Conservation (phyloP, 2,888 invertebrate species). For the Dicyrtoma fusca region DNA sequence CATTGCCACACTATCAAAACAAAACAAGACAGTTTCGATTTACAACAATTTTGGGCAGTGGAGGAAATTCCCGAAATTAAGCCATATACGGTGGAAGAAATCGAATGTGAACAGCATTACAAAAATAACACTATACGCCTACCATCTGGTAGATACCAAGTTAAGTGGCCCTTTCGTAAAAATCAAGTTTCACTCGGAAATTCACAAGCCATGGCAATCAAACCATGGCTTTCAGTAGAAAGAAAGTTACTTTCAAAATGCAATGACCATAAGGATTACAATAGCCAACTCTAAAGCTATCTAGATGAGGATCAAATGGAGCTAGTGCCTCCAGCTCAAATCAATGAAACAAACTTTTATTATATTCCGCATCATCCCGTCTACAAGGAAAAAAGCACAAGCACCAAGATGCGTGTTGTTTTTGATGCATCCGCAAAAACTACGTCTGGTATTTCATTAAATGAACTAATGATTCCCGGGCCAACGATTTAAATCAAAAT, state of each 20-base stretch:
- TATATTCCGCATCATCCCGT: constrained; percentile 58
- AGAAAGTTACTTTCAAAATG: not conserved
- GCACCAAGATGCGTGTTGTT: constrained; percentile 58
- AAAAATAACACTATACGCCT: not conserved
- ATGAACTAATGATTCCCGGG: constrained; percentile 56
- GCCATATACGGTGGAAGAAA: not conserved
- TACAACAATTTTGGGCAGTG: not conserved
- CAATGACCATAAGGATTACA: not conserved
- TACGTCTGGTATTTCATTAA: constrained; percentile 54
- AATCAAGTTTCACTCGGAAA: not conserved
- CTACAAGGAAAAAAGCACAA: constrained; percentile 47
- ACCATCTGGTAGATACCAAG: not conserved
- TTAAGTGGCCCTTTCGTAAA: not conserved
- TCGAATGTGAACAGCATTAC: not conserved
- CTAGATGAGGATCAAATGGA: not conserved
- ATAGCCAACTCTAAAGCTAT: not conserved
- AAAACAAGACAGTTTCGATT: not conserved
- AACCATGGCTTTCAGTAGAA: not conserved
- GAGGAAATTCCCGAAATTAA: not conserved
- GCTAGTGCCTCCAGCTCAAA: too few relatives aligned
- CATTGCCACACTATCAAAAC: too few relatives aligned
- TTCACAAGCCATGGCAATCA: not conserved
- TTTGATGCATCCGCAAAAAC: constrained; percentile 57
- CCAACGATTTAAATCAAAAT: constrained; percentile 56
- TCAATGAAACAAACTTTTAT: too few relatives aligned